A percentile compares a stretch with the other conserved stretches of the same genome.
phyloP scores from a whole-genome alignment of 2,113 vertebrate genomes.

The Psittacula cyanocephala region DNA sequence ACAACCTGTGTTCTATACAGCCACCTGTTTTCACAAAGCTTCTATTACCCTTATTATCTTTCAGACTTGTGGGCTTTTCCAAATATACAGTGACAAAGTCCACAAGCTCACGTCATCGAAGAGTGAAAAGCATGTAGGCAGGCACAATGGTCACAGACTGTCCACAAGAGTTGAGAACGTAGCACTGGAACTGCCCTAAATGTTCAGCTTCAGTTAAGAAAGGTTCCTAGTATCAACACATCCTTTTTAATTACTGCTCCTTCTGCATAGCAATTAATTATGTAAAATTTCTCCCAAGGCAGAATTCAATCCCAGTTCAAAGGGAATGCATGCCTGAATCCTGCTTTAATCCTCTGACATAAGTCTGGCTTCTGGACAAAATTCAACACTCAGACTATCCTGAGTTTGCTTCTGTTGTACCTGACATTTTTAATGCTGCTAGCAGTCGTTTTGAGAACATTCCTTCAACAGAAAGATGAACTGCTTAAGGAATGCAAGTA shows the following conservation, averaged over 20 bases:
- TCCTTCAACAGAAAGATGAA: not conserved
- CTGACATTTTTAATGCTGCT: not conserved
- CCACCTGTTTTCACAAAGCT: not conserved
- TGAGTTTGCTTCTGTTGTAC: not conserved
- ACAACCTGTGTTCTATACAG: not conserved
- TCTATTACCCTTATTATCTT: not conserved
- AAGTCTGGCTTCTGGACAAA: not conserved
- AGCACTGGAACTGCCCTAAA: not conserved
- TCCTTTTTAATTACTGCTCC: constrained; percentile 3
- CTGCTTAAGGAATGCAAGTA: not conserved
- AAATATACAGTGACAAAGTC: not conserved
- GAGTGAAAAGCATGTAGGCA: not conserved
- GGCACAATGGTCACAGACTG: not conserved
- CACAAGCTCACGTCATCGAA: not conserved
- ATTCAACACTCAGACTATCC: not conserved
- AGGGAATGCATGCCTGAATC: not conserved
- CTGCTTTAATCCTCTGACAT: not conserved
- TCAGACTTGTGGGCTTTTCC: not conserved
- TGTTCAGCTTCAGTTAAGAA: not conserved
- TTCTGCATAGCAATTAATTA: not conserved
- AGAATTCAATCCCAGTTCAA: not conserved
- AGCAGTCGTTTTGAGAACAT: not conserved
- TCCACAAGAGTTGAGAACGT: not conserved
- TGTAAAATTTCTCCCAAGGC: not conserved
- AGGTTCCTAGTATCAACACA: not conserved